Percentiles rank a stretch among this genome's conserved stretches.
These are phyloP conservation scores for Strigamia transsilvanica DNA, from an alignment of 2,888 invertebrate species.

Conservation along the genomic window DNA sequence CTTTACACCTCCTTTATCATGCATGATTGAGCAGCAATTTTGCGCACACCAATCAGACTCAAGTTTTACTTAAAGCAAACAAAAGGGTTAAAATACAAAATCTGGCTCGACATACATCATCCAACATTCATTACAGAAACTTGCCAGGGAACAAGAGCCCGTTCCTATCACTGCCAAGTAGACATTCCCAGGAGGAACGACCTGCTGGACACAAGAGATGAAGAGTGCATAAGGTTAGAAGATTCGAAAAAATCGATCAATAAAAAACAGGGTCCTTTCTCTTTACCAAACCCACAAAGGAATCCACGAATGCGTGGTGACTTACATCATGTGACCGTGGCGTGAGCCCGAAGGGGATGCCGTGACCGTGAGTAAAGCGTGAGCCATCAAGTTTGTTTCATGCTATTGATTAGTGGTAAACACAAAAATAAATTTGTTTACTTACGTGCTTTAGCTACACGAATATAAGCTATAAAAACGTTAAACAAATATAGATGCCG, in stretches of 20 bases:
- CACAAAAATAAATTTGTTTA: not conserved
- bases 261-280: slow-evolving; percentile 27
- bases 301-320: not conserved
- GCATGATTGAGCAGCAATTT: slow-evolving; percentile 1
- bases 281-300: not conserved
- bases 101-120: not conserved
- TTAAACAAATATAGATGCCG: no score
- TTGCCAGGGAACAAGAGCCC: not conserved
- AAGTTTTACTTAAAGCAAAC: not conserved
- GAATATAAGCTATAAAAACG: no score
- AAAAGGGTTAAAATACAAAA: not conserved
- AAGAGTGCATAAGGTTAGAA: slow-evolving; percentile 39
- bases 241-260: slow-evolving; percentile 21
- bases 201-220: slow-evolving; percentile 33
- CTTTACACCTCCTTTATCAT: slow-evolving; percentile 31
- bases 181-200: slow-evolving; percentile 24
- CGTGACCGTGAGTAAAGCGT: not conserved
- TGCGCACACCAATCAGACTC: not conserved
- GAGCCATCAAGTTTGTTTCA: not conserved
- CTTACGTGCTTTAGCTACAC: no score
- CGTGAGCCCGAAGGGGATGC: not conserved
- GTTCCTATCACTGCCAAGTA: slow-evolving; percentile 16
- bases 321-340: not conserved
- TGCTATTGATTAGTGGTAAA: not conserved
- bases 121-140: slow-evolving; percentile 14